Conservation (phyloP, 35 echinoderm and acorn worm species). For the Stichopus chloronotus region DNA sequence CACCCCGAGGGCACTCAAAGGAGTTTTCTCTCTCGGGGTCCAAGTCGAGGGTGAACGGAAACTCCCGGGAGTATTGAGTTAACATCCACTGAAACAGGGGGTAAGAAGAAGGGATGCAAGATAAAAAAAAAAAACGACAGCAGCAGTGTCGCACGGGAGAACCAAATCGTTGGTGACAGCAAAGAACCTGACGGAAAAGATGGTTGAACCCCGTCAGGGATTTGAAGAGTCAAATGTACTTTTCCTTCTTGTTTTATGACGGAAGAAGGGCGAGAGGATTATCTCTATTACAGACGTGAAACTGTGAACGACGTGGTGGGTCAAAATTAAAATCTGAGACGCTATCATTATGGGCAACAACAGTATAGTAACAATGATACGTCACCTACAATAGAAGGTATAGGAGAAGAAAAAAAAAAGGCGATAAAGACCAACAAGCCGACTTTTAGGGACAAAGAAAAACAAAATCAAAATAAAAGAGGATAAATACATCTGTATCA, state of each 20-base stretch:
- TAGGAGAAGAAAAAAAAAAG: too few relatives aligned
- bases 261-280: background rate
- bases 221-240: conserved; percentile 29
- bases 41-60: conserved; percentile 12
- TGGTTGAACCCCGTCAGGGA: conserved; percentile 35
- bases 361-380: too few relatives aligned
- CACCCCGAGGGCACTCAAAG: conserved; percentile 34
- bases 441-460: too few relatives aligned
- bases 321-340: background rate
- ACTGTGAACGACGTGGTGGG: conserved; percentile 25
- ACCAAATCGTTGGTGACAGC: conserved; percentile 43
- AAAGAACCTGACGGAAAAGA: conserved; percentile 46
- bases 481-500: too few relatives aligned
- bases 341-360: too few relatives aligned
- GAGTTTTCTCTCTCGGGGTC: conserved; percentile 34
- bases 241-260: background rate
- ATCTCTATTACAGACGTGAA: too few relatives aligned
- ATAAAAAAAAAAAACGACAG: background rate
- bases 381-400: too few relatives aligned
- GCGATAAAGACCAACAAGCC: too few relatives aligned
- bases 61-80: conserved; percentile 15
- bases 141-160: background rate
- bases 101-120: background rate
- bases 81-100: background rate
- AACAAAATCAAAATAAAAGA: too few relatives aligned